Conservation (phyloP, 1,140 invertebrate species). For the Lethrus apterus region DNA sequence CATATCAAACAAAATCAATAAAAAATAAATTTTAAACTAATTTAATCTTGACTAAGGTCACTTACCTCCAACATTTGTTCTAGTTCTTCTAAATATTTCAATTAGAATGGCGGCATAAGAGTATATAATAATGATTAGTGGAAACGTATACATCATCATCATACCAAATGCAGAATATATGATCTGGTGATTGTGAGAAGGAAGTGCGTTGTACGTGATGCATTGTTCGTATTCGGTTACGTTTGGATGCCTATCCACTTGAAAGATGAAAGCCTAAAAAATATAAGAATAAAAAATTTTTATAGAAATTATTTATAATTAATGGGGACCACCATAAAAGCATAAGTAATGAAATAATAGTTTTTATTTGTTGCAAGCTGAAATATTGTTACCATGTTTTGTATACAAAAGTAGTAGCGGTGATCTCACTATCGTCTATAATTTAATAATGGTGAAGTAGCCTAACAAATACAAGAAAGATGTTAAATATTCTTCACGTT, state of each 20-base stretch:
- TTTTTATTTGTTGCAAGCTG: too few relatives aligned
- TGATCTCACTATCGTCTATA: too few relatives aligned
- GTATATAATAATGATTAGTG: conserved; percentile 75
- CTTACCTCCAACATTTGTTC: conserved; percentile 48
- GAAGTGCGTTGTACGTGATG: conserved; percentile 66
- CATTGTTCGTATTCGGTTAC: conserved; percentile 74
- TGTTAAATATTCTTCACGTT: too few relatives aligned
- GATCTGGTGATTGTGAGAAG: conserved; percentile 58
- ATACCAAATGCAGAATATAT: conserved; percentile 71
- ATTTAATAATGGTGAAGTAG: too few relatives aligned
- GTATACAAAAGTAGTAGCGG: too few relatives aligned
- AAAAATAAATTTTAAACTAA: conserved; percentile 6
- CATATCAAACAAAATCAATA: neutral
- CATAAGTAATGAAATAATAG: neutral
- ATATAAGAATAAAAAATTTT: conserved; percentile 12
- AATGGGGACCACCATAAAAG: neutral
- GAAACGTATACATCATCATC: conserved; percentile 77
- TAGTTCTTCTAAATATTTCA: conserved; percentile 63
- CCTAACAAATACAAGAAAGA: too few relatives aligned
- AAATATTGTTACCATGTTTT: too few relatives aligned
- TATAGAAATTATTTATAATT: neutral
- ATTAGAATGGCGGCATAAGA: conserved; percentile 78
- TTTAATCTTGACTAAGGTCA: conserved; percentile 1
- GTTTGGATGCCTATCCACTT: conserved; percentile 68
- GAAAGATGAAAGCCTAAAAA: conserved; percentile 68